These are phyloP conservation scores for Matsumurasca onukii DNA, from an alignment of 1,140 invertebrate species.

Conservation along the genomic window DNA sequence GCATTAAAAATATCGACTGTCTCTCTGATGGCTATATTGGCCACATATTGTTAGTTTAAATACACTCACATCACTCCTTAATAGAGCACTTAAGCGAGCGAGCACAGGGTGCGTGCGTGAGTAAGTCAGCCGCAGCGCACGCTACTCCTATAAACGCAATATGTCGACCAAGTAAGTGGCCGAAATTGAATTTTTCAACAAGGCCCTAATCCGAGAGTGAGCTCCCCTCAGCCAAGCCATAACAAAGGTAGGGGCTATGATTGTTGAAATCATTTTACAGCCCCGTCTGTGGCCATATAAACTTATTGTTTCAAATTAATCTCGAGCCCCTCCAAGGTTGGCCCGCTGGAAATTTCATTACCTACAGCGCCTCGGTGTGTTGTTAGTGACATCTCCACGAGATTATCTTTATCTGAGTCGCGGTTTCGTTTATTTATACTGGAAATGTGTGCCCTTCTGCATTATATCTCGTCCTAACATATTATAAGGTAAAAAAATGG, in stretches of 20 bases:
- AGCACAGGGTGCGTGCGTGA: background rate
- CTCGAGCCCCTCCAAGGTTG: constrained; percentile 3
- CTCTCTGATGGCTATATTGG: too few species aligned
- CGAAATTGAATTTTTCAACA: constrained; percentile 32
- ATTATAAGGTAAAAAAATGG: too few species aligned
- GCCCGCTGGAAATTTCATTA: constrained; percentile 9
- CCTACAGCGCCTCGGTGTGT: constrained; percentile 5
- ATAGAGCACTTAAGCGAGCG: too few species aligned
- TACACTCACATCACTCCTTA: too few species aligned
- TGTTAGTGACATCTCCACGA: too few species aligned
- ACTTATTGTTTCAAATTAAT: constrained; percentile 36
- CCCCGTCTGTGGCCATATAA: constrained; percentile 32
- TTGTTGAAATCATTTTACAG: constrained; percentile 33
- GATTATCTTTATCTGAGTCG: too few species aligned
- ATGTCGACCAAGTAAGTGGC: constrained; percentile 29
- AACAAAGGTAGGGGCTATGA: constrained; percentile 22
- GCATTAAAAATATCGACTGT: too few species aligned
- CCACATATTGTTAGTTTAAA: too few species aligned
- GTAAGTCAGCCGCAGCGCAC: constrained; percentile 3
- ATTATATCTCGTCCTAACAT: too few species aligned
- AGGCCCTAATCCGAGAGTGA: constrained; percentile 17
- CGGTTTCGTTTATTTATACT: too few species aligned
- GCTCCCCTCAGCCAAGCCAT: background rate
- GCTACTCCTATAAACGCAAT: constrained; percentile 26
- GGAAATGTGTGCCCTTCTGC: too few species aligned